Evolutionary conservation across 2,888 invertebrate species (phyloP).

Genomic region (Allophyes oxyacanthae): DNA sequence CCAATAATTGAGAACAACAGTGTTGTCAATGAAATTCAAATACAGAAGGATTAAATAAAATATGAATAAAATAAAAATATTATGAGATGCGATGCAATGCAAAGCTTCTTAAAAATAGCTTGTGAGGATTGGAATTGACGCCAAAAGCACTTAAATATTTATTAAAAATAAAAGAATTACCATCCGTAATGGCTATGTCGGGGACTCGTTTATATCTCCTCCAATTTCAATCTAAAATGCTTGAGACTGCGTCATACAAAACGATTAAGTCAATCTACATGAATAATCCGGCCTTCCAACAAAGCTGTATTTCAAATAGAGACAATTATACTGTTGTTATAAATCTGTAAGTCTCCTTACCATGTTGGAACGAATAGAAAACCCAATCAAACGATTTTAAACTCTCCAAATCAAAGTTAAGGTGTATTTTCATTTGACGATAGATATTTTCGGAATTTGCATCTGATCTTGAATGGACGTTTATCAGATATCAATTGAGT

Average conservation of each 20-base stretch:
- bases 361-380: conserved; percentile 1
- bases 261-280: conserved; percentile 9
- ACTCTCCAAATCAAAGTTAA: background rate
- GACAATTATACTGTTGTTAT: conserved; percentile 71
- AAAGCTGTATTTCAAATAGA: conserved; percentile 47
- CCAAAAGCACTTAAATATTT: too few relatives aligned
- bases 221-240: too few relatives aligned
- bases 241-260: background rate
- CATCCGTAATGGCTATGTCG: too few relatives aligned
- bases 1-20: too few relatives aligned
- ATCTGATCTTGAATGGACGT: conserved; percentile 48
- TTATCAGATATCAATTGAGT: conserved; percentile 73
- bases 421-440: background rate
- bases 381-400: conserved; percentile 3
- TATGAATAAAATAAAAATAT: too few relatives aligned
- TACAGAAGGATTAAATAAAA: too few relatives aligned
- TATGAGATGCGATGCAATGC: too few relatives aligned
- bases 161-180: too few relatives aligned
- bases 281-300: conserved; percentile 13
- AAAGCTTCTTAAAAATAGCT: too few relatives aligned
- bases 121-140: too few relatives aligned
- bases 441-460: conserved; percentile 23
- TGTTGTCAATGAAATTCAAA: too few relatives aligned
- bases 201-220: too few relatives aligned
- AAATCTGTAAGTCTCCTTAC: conserved; percentile 58